phyloP scores from a whole-genome alignment of 2,797 vertebrate species.

The Lithobates pipiens region DNA sequence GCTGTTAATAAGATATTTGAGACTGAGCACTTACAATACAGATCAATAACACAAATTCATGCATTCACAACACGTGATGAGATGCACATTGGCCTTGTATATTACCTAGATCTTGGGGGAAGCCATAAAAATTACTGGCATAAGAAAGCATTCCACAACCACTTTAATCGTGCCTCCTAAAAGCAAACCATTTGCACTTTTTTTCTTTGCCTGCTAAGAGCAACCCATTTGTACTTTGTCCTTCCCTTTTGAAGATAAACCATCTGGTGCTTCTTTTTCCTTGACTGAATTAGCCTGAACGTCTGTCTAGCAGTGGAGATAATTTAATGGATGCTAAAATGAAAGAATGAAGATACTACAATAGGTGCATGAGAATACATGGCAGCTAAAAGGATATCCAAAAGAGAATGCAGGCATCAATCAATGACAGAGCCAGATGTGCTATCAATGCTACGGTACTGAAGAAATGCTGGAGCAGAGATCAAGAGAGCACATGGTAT shows the following conservation, averaged over 20 bases:
- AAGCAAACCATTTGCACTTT: neutral
- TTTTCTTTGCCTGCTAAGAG: neutral
- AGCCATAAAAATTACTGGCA: neutral
- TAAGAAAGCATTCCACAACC: neutral
- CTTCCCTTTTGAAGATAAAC: neutral
- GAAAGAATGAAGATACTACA: neutral
- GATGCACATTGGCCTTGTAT: neutral
- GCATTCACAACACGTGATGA: neutral
- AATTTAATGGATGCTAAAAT: neutral
- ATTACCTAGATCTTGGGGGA: neutral
- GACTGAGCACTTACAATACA: neutral
- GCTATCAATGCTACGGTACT: constrained; percentile 84
- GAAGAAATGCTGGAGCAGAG: constrained; percentile 82
- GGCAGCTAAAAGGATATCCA: constrained; percentile 92
- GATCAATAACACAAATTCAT: neutral
- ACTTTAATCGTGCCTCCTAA: neutral
- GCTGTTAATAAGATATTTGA: too few species aligned
- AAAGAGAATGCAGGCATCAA: constrained; percentile 95
- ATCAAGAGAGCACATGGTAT: constrained; percentile 64
- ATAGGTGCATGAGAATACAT: neutral
- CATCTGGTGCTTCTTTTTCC: neutral
- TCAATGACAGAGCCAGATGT: constrained; percentile 89
- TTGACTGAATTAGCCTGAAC: neutral
- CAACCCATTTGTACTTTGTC: neutral
- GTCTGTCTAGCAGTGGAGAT: neutral